Evolutionary conservation across 2,888 invertebrate species (phyloP).

Genomic region (Ptychoptera albimana): DNA sequence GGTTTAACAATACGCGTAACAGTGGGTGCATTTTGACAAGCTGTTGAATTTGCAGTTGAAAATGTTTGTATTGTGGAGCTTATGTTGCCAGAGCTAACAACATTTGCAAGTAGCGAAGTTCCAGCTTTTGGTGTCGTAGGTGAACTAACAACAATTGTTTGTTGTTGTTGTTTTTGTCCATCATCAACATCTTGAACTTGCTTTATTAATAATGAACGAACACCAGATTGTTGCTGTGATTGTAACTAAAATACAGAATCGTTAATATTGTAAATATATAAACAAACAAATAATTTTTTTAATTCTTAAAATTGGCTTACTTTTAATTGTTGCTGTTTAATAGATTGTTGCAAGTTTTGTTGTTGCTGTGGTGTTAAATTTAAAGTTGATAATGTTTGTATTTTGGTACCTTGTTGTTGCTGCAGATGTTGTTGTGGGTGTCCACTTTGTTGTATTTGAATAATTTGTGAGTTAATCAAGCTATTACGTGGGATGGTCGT

Average conservation of each 20-base stretch:
- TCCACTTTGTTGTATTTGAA: slow-evolving; percentile 15
- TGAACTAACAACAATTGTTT: slow-evolving; percentile 3
- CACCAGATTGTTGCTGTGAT: slow-evolving; percentile 9
- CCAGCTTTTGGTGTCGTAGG: neutral
- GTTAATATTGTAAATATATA: slow-evolving; percentile 11
- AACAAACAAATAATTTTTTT: slow-evolving; percentile 10
- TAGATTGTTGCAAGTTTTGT: slow-evolving; percentile 23
- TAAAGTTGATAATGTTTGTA: slow-evolving; percentile 21
- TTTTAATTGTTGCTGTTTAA: slow-evolving; percentile 20
- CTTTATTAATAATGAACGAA: slow-evolving; percentile 1
- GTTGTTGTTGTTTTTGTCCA: slow-evolving; percentile 9
- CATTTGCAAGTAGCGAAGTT: neutral
- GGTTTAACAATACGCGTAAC: slow-evolving; percentile 16
- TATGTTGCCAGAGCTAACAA: neutral
- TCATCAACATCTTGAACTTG: neutral
- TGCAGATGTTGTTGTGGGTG: slow-evolving; percentile 6
- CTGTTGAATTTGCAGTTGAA: neutral
- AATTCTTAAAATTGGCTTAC: slow-evolving; percentile 1
- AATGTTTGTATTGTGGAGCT: neutral
- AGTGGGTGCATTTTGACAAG: neutral
- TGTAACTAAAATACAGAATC: slow-evolving; percentile 1
- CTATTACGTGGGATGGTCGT: slow-evolving; percentile 6
- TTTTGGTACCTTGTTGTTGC: slow-evolving; percentile 12
- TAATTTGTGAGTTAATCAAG: slow-evolving; percentile 13
- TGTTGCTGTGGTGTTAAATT: slow-evolving; percentile 26